phyloP scores from a whole-genome alignment of 2,113 vertebrate species.

The Semicossyphus pulcher region DNA sequence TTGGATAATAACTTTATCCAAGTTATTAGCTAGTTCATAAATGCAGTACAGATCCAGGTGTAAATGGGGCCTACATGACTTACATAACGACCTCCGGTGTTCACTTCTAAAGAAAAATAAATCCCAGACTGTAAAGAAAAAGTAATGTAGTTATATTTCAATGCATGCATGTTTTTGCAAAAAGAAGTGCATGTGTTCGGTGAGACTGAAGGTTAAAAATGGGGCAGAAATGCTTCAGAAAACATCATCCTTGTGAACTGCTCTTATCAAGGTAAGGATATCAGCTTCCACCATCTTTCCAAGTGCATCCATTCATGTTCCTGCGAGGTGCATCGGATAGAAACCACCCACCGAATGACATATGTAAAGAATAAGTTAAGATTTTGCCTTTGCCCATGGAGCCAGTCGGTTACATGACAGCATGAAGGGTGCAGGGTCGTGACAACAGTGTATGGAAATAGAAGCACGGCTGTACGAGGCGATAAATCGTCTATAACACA shows the following conservation, averaged over 20 bases:
- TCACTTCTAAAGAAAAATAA: too few relatives aligned
- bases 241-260: neutral
- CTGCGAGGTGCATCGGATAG: neutral
- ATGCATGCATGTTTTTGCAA: too few relatives aligned
- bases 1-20: too few relatives aligned
- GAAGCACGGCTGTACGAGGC: slow-evolving; percentile 38
- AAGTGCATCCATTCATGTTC: neutral
- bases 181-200: too few relatives aligned
- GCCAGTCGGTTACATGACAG: slow-evolving; percentile 37
- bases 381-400: neutral
- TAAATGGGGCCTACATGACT: too few relatives aligned
- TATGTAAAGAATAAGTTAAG: neutral
- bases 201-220: too few relatives aligned
- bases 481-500: slow-evolving; percentile 66
- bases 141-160: too few relatives aligned
- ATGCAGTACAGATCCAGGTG: too few relatives aligned
- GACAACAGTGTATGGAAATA: slow-evolving; percentile 55
- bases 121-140: too few relatives aligned
- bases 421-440: slow-evolving; percentile 50
- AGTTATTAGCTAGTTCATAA: too few relatives aligned
- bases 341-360: neutral
- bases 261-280: neutral
- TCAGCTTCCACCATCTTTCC: neutral
- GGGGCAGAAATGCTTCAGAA: too few relatives aligned
- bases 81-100: too few relatives aligned